Percentiles rank a stretch among this genome's conserved stretches.
phyloP scores from a whole-genome alignment of 1,140 invertebrate genomes.

The Trialeurodes vaporariorum region DNA sequence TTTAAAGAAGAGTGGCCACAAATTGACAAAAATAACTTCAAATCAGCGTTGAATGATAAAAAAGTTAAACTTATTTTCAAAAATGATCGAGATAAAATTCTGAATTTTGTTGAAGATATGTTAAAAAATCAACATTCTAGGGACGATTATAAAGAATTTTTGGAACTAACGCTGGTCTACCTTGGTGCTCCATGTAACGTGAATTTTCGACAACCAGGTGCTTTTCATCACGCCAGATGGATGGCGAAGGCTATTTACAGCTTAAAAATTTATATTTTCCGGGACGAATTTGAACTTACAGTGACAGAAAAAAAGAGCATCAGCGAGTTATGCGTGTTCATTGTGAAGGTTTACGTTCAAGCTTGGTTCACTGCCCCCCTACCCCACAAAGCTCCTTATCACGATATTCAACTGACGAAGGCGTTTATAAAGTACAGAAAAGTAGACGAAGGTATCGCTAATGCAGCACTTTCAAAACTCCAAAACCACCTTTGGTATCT shows the following conservation, averaged over 20 bases:
- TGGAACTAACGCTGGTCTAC: too few species aligned
- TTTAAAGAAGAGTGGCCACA: constrained; percentile 16
- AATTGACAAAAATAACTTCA: constrained; percentile 23
- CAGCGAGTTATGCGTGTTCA: constrained; percentile 27
- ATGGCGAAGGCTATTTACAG: too few species aligned
- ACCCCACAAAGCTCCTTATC: constrained; percentile 17
- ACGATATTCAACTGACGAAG: constrained; percentile 15
- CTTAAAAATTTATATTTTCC: constrained; percentile 34
- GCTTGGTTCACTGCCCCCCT: constrained; percentile 25
- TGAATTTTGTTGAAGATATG: too few species aligned
- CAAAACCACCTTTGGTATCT: constrained; percentile 29
- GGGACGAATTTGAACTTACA: constrained; percentile 27
- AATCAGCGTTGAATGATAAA: too few species aligned
- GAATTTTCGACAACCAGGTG: constrained; percentile 27
- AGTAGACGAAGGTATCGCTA: constrained; percentile 12
- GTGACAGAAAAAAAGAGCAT: constrained; percentile 22
- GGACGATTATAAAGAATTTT: too few species aligned
- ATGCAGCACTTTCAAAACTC: constrained; percentile 23
- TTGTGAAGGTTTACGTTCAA: constrained; percentile 24
- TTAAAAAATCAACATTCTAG: too few species aligned
- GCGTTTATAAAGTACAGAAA: constrained; percentile 4
- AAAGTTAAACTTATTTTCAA: too few species aligned
- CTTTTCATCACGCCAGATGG: constrained; percentile 31
- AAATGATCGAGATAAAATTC: too few species aligned
- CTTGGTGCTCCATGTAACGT: too few species aligned